Percentiles rank a stretch among this genome's conserved stretches.
Evolutionary conservation across 2,888 invertebrate genomes (phyloP).

Genomic region (Tiphia femorata): DNA sequence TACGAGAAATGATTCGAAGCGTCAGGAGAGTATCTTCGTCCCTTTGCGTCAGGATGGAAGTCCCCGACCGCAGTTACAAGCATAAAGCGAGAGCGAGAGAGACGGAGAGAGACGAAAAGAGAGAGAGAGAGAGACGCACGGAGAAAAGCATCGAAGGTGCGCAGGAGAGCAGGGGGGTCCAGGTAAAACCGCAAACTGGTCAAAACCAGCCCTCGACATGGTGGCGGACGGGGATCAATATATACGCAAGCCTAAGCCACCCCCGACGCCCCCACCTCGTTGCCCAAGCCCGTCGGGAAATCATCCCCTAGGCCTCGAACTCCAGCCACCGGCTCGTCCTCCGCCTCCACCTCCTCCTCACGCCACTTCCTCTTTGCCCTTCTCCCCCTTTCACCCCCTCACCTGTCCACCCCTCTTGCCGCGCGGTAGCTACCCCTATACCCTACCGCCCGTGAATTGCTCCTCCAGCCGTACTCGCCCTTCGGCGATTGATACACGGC

Average conservation of each 20-base stretch:
- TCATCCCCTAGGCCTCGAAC: constrained; percentile 60
- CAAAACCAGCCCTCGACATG: constrained; percentile 30
- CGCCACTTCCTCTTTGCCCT: neutral
- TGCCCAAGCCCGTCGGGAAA: constrained; percentile 56
- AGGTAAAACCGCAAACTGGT: constrained; percentile 44
- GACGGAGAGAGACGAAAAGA: neutral
- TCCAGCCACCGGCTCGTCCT: constrained; percentile 25
- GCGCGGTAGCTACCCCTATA: constrained; percentile 10
- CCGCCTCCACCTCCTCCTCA: neutral
- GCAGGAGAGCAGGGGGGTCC: constrained; percentile 2
- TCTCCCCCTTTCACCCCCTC: constrained; percentile 5
- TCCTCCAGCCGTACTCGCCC: constrained; percentile 46
- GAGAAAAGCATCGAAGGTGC: constrained; percentile 5
- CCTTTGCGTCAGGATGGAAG: no score
- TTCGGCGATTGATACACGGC: constrained; percentile 61
- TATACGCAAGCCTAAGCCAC: constrained; percentile 30
- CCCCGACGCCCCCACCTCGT: constrained; percentile 30
- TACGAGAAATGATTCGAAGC: no score
- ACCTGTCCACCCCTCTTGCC: neutral
- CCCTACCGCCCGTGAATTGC: constrained; percentile 36
- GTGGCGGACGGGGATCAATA: constrained; percentile 10
- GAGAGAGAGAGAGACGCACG: neutral
- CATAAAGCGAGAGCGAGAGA: no score
- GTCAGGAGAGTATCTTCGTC: no score
- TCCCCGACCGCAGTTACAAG: no score